phyloP scores from a whole-genome alignment of 2,113 vertebrate species.

The Forbesichthys agassizii region DNA sequence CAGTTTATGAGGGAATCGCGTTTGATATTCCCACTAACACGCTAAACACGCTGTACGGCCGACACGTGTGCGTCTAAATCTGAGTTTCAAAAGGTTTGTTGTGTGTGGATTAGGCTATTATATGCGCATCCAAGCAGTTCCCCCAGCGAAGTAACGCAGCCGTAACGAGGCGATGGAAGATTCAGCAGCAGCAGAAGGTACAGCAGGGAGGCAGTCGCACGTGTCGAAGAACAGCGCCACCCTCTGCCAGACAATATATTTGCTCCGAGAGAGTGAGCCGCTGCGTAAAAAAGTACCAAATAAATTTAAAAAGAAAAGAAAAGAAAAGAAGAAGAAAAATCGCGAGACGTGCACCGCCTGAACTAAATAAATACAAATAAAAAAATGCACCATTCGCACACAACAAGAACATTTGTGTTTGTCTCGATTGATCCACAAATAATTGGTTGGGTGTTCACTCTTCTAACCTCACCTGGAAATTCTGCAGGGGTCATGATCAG shows the following conservation, averaged over 20 bases:
- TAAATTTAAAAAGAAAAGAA: too few species aligned
- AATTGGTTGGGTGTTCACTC: too few species aligned
- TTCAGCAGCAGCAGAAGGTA: constrained; percentile 43
- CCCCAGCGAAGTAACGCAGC: constrained; percentile 23
- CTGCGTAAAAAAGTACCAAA: constrained; percentile 13
- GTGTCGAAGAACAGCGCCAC: constrained; percentile 65
- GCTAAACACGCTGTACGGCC: constrained; percentile 24
- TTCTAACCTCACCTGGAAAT: too few species aligned
- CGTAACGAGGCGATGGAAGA: constrained; percentile 35
- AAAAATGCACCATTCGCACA: too few species aligned
- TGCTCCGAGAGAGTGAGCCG: neutral
- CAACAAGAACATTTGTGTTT: too few species aligned
- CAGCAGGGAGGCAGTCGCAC: constrained; percentile 53
- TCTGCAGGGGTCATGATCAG: too few species aligned
- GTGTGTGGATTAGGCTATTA: constrained; percentile 26
- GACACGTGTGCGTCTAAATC: constrained; percentile 26
- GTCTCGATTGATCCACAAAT: too few species aligned
- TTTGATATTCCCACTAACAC: constrained; percentile 46
- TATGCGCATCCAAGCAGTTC: constrained; percentile 64
- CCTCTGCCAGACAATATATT: constrained; percentile 23
- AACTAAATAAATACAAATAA: too few species aligned
- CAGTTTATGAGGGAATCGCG: constrained; percentile 65
- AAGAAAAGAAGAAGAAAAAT: too few species aligned
- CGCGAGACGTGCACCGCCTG: too few species aligned
- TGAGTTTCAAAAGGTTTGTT: constrained; percentile 27